These are phyloP conservation scores for Lutraria rhynchaena DNA, from an alignment of 1,140 invertebrate genomes.

Conservation along the genomic window DNA sequence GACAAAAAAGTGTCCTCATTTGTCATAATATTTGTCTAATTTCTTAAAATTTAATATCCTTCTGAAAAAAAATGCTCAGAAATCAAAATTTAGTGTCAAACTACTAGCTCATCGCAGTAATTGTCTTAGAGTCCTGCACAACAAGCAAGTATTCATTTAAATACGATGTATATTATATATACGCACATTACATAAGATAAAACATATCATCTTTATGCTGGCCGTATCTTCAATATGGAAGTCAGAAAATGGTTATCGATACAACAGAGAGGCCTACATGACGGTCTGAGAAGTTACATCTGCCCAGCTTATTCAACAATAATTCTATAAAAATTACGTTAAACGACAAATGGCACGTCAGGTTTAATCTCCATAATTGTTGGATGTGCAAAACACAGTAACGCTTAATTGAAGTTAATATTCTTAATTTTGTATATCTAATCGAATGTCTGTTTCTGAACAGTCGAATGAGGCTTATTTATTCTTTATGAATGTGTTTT, in stretches of 20 bases:
- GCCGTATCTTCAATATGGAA: too few relatives aligned
- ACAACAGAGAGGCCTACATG: constrained; percentile 10
- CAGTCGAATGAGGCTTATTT: constrained; percentile 46
- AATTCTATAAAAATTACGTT: constrained; percentile 59
- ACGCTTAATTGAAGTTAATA: constrained; percentile 62
- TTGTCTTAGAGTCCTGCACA: too few relatives aligned
- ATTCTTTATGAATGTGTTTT: constrained; percentile 63
- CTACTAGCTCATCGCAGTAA: too few relatives aligned
- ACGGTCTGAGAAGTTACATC: constrained; percentile 39
- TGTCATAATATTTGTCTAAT: too few relatives aligned
- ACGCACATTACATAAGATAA: too few relatives aligned
- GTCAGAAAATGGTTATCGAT: constrained; percentile 11
- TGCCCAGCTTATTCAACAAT: constrained; percentile 57
- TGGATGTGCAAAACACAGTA: constrained; percentile 58
- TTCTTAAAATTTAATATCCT: too few relatives aligned
- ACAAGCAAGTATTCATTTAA: too few relatives aligned
- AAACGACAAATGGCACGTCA: constrained; percentile 61
- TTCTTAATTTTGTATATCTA: constrained; percentile 63
- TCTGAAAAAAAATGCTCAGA: too few relatives aligned
- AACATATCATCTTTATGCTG: too few relatives aligned
- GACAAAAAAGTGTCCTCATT: too few relatives aligned
- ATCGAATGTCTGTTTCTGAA: constrained; percentile 59
- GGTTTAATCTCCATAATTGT: constrained; percentile 54
- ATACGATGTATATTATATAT: too few relatives aligned
- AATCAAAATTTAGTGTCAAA: too few relatives aligned